Conservation (phyloP, 2,797 vertebrate species). For the Cuculus canorus region DNA sequence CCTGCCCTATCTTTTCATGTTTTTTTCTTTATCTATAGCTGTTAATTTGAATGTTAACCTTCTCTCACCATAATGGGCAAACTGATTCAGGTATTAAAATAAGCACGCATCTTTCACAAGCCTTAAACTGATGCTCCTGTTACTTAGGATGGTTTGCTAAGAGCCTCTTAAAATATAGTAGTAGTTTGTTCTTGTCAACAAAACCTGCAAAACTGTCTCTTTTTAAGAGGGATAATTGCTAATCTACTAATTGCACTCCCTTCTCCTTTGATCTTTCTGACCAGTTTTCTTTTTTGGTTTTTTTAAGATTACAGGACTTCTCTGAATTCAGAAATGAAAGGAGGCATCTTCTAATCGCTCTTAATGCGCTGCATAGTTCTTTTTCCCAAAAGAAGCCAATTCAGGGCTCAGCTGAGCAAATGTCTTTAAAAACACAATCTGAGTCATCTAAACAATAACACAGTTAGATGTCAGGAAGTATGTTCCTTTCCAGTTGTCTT, state of each 20-base stretch:
- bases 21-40: neutral
- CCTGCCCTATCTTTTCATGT: neutral
- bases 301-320: neutral
- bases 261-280: slow-evolving; percentile 34
- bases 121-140: neutral
- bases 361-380: neutral
- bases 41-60: neutral
- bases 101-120: neutral
- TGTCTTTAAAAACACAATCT: neutral
- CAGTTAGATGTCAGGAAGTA: neutral
- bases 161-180: neutral
- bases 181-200: neutral
- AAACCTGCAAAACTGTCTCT: slow-evolving; percentile 17
- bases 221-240: slow-evolving; percentile 17
- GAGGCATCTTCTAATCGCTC: neutral
- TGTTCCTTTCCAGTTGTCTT: neutral
- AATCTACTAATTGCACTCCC: slow-evolving; percentile 42
- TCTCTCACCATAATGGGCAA: neutral
- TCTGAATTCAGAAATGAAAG: neutral
- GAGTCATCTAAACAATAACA: neutral
- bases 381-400: neutral
- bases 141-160: neutral
- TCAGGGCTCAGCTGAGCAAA: neutral
- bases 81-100: neutral
- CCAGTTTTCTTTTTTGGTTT: too few relatives aligned